Evolutionary conservation across 2,113 vertebrate genomes (phyloP), one percentile per base, ranked within the genome.

Genomic region (Eretmochelys imbricata): DNA sequence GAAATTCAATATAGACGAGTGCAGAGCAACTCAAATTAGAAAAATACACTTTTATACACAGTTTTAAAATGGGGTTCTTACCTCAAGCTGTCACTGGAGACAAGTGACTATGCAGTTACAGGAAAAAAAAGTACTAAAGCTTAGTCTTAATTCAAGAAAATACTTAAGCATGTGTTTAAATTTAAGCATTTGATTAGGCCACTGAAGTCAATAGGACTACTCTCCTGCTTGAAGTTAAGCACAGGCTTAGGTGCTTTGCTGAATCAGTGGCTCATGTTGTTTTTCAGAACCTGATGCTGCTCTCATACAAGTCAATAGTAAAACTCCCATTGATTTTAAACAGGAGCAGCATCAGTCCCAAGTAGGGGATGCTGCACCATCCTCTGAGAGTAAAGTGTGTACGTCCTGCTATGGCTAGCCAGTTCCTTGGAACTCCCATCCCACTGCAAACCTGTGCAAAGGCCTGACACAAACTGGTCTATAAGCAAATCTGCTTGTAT

Each of bases 291-390:
- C 55, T 0, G 22, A 83, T 29, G 25, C 38, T 84, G 89, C 38
- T 78, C 25, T 25, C 75, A 42, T 42, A 42, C 17, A 75, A 81
- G 5, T 46, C 17, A 83, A 81, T 46, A 14, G 53, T 6, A 72
- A 79, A 89, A 83, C 80, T 81, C 54, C 4, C 55, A 51, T 35
- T 50, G 22, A 69, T 42, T 95, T 96, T 87, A 92, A n/a, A n/a
- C 0, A 48, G 14, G 17, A 90, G 55, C 8, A 51, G 48, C 24
- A 80, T 69, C 6, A 50, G 50, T 13, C 59, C 42, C 42, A 48
- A 48, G 20, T 27, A 46, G 25, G 10, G 24, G 22, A 49, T 0
- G 0, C 5, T 19, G 59, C 5, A 12, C 6, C 10, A 12, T 84
- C 27, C 42, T 54, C 84, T 76, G 57, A 53, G 53, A 27, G 46